phyloP scores from a whole-genome alignment of 2,888 invertebrate species.

The Adelphocoris suturalis region DNA sequence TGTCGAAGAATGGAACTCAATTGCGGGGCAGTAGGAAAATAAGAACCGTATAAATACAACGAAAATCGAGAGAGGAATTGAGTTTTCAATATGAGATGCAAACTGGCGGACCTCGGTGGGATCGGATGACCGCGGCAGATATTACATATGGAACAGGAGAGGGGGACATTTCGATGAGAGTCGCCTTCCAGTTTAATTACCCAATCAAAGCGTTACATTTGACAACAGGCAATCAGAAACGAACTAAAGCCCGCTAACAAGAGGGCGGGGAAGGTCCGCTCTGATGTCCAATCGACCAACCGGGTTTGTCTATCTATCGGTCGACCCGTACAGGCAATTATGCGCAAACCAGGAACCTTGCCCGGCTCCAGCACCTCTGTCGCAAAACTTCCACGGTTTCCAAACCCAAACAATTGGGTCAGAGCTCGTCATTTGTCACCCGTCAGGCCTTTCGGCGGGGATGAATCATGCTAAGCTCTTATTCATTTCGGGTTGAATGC shows the following conservation, averaged over 20 bases:
- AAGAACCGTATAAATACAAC: constrained; percentile 13
- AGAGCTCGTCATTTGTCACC: constrained; percentile 55
- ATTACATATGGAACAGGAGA: constrained; percentile 57
- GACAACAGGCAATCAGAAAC: constrained; percentile 59
- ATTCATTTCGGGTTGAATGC: constrained; percentile 56
- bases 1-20: too few species aligned
- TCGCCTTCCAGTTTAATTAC: constrained; percentile 40
- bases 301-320: constrained; percentile 29
- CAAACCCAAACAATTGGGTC: constrained; percentile 54
- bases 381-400: neutral
- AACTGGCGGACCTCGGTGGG: neutral
- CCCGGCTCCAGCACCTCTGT: constrained; percentile 13
- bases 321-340: constrained; percentile 40
- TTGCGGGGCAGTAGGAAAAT: neutral
- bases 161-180: constrained; percentile 46
- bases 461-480: constrained; percentile 57
- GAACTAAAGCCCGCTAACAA: constrained; percentile 59
- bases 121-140: constrained; percentile 13
- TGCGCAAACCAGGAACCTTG: constrained; percentile 26
- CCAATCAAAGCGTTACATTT: constrained; percentile 53
- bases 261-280: neutral
- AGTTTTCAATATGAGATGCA: constrained; percentile 24
- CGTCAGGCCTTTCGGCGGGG: constrained; percentile 50
- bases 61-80: neutral
- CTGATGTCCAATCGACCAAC: constrained; percentile 49